Evolutionary conservation across 2,888 invertebrate species (phyloP).

Genomic region (Hemicrepidius hirtus): DNA sequence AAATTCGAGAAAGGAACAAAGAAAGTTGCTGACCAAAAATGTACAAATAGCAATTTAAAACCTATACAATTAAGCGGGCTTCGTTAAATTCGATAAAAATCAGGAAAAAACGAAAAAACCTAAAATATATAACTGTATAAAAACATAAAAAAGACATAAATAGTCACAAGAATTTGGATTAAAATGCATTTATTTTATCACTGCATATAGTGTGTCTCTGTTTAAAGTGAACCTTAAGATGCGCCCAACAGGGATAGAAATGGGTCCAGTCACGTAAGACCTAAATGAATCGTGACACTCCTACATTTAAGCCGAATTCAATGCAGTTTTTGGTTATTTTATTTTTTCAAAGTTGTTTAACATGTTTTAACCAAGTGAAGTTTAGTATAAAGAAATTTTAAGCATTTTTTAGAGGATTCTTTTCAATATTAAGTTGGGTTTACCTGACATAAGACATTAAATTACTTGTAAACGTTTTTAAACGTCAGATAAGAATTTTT

Average conservation of each 20-base stretch:
- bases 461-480: constrained; percentile 48
- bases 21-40: constrained; percentile 18
- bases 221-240: background rate
- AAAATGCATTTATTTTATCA: constrained; percentile 52
- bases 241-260: constrained; percentile 37
- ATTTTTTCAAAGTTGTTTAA: constrained; percentile 55
- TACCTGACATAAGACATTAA: constrained; percentile 48
- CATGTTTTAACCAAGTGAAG: constrained; percentile 54
- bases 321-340: constrained; percentile 57
- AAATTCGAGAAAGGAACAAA: background rate
- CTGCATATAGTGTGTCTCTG: constrained; percentile 18
- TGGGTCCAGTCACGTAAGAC: constrained; percentile 35
- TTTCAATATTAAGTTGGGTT: constrained; percentile 45
- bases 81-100: constrained; percentile 57
- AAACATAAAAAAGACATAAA: constrained; percentile 59
- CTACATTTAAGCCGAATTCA: constrained; percentile 59
- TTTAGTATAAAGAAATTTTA: constrained; percentile 46
- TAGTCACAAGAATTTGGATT: constrained; percentile 59
- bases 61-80: constrained; percentile 51
- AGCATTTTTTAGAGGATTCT: constrained; percentile 48
- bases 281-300: constrained; percentile 55
- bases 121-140: constrained; percentile 55
- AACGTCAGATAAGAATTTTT: constrained; percentile 48
- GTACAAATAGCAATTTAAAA: constrained; percentile 42
- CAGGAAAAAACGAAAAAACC: constrained; percentile 49